Evolutionary conservation across 2,113 vertebrate genomes (phyloP).

Genomic region (Corvus moneduloides): DNA sequence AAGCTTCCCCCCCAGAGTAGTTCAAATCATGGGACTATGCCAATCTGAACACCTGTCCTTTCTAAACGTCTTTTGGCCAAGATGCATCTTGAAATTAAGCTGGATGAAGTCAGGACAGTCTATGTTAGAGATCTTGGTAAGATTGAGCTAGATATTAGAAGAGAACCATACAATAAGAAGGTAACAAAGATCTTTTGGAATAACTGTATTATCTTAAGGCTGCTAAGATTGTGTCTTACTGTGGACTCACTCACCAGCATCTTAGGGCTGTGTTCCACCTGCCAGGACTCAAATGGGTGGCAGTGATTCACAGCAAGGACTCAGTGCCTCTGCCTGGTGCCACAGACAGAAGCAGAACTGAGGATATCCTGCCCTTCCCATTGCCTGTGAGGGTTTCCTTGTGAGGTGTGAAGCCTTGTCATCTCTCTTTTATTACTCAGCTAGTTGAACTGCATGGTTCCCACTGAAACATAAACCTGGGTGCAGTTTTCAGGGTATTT

Average conservation of each 20-base stretch:
- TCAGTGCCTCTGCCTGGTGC: fast-evolving
- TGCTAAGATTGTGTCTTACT: not conserved
- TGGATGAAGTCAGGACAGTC: not conserved
- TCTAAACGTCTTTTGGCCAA: not conserved
- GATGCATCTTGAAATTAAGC: not conserved
- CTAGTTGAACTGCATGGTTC: not conserved
- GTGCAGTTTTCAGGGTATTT: not conserved
- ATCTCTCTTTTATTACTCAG: not conserved
- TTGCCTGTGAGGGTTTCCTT: not conserved
- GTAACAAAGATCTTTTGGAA: not conserved
- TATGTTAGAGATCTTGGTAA: not conserved
- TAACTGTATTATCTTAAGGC: not conserved
- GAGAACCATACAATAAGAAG: not conserved
- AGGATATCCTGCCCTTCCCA: not conserved
- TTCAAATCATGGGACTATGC: not conserved
- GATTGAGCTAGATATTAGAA: not conserved
- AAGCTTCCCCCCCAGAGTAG: not conserved
- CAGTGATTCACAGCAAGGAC: not conserved
- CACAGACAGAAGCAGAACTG: not conserved
- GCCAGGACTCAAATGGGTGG: not conserved
- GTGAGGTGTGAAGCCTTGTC: not conserved
- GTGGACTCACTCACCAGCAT: not conserved
- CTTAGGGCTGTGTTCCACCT: not conserved
- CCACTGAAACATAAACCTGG: not conserved
- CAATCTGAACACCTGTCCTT: not conserved